Evolutionary conservation across 2,113 vertebrate genomes (phyloP), one percentile per base, ranked within the genome.

Genomic region (Xiphophorus hellerii): DNA sequence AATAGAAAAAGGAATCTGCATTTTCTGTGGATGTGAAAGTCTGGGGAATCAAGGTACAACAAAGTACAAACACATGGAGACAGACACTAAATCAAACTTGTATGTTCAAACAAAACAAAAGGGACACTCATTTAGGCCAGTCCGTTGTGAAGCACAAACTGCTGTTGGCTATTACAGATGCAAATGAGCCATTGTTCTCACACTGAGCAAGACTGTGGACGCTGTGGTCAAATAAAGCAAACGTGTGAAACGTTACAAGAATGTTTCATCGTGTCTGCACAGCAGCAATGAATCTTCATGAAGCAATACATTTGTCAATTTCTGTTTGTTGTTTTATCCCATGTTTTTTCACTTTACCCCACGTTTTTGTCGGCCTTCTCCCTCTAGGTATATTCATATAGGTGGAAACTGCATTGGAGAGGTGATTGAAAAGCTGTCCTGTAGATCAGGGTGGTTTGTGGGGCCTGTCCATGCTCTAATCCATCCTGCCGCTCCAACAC

Each of bases 401-500:
- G 87, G 84, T 87, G 88, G 78, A 92, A 35, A 86, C 87, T 80
- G 85, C 82, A 85, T 81, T 83, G 90, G 89, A 78, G 80, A 83
- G 90, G 91, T 94, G 95, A 88, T 90, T 94, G 96, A 97, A 95
- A 94, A 95, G 93, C 94, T 94, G 95, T 94, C 87, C 94, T 94
- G 90, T 93, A 89, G 88, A 92, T 94, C 93, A 92, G 89, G 91
- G 87, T 93, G 92, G 89, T 91, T 92, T 82, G 90, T 92, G 93
- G 90, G 94, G 95, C 93, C 95, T 96, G 95, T 96, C 96, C 95
- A 92, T 76, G 92, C 93, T 93, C 90, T 96, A 96, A 96, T 97
- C 93, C 94, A 94, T 95, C 95, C 90, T 93, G 92, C 92, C 83
- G 92, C 91, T 88, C 89, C 82, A 84, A 83, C 77, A 94, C 94